A percentile compares a stretch with the other conserved stretches of the same genome.
Evolutionary conservation across 35 echinoderm and acorn worm species (phyloP).

Genomic region (Amphiura filiformis): DNA sequence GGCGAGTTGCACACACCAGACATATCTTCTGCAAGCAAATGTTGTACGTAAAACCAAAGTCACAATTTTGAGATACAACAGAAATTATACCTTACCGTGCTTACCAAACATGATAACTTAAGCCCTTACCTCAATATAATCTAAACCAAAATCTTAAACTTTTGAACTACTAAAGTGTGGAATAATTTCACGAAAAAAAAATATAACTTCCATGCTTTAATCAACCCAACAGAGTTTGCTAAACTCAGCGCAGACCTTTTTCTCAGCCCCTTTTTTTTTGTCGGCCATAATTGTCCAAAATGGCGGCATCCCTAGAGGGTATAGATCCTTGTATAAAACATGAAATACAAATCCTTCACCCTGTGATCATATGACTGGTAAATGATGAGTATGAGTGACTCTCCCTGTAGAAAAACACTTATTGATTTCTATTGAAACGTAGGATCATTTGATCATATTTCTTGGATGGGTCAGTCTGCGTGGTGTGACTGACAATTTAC

Average conservation of each 20-base stretch:
- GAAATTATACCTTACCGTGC: no score
- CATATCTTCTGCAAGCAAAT: no score
- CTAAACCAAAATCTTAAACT: no score
- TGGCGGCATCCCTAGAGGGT: not conserved
- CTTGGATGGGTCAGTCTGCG: not conserved
- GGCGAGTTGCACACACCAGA: no score
- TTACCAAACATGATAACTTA: no score
- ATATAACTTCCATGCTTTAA: no score
- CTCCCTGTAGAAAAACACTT: not conserved
- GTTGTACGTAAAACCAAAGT: no score
- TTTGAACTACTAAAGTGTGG: no score
- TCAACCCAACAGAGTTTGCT: no score
- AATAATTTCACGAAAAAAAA: no score
- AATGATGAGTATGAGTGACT: not conserved
- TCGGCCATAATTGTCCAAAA: not conserved
- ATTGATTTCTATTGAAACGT: not conserved
- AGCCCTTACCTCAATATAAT: no score
- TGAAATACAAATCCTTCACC: not conserved
- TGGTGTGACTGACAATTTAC: not conserved
- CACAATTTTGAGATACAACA: no score
- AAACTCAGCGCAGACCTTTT: not conserved
- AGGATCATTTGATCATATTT: slow-evolving; percentile 1
- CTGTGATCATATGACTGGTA: not conserved
- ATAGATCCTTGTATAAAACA: not conserved
- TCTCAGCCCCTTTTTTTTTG: not conserved